A percentile compares a stretch with the other conserved stretches of the same genome.
phyloP scores from a whole-genome alignment of 2,888 invertebrate genomes.

The Cataglyphis livida region DNA sequence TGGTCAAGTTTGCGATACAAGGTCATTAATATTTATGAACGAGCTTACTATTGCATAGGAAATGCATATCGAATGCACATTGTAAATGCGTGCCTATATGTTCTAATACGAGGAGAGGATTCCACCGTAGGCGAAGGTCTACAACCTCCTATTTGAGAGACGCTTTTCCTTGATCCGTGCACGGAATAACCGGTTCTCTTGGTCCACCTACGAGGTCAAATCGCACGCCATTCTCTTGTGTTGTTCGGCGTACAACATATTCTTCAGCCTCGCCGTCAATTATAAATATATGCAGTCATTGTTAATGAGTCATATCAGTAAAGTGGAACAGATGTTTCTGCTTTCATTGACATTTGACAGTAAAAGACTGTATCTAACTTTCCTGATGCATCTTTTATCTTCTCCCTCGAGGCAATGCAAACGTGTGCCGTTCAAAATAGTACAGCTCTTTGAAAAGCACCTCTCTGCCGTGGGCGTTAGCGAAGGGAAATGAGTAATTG shows the following conservation, averaged over 20 bases:
- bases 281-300: background rate
- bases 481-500: constrained; percentile 66
- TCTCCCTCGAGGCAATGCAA: background rate
- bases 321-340: background rate
- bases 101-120: constrained; percentile 12
- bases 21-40: constrained; percentile 33
- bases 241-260: background rate
- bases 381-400: background rate
- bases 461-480: constrained; percentile 19
- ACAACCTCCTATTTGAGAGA: constrained; percentile 58
- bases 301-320: background rate
- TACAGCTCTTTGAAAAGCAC: constrained; percentile 28
- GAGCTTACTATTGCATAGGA: background rate
- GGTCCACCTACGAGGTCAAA: constrained; percentile 52
- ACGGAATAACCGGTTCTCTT: constrained; percentile 49
- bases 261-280: background rate
- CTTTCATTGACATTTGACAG: constrained; percentile 8
- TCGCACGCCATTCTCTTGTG: background rate
- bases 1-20: constrained; percentile 8
- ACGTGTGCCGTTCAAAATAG: constrained; percentile 13
- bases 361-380: background rate
- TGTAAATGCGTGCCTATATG: constrained; percentile 1
- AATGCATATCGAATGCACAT: constrained; percentile 17
- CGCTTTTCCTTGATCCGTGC: constrained; percentile 31
- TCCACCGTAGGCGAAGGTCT: constrained; percentile 59